These are phyloP conservation scores for Ploceus nigricollis DNA, from an alignment of 2,113 vertebrate genomes.

Conservation along the genomic window DNA sequence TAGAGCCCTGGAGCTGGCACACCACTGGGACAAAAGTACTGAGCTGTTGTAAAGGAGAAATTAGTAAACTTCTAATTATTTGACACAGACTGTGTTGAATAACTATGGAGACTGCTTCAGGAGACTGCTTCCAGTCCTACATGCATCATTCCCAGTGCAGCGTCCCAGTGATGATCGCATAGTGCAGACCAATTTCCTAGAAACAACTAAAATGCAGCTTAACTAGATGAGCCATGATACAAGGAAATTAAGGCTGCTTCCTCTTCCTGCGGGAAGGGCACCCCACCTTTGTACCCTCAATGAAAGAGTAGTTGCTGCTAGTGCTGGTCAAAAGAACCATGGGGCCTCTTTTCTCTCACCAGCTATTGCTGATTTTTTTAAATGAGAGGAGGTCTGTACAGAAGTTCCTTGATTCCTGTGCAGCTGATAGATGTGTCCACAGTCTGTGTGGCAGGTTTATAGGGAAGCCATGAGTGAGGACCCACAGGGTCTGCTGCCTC, in stretches of 20 bases:
- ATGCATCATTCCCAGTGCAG: not conserved
- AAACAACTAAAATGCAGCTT: not conserved
- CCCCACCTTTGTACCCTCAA: not conserved
- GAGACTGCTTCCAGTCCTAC: not conserved
- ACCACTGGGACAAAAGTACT: not conserved
- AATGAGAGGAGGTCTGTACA: not conserved
- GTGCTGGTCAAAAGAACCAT: not conserved
- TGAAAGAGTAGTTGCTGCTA: not conserved
- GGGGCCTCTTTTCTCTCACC: not conserved
- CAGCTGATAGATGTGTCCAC: not conserved
- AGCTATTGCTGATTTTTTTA: not conserved
- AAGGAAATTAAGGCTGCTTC: not conserved
- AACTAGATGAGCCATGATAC: not conserved
- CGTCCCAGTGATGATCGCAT: not conserved
- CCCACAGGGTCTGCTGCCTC: rapidly evolving
- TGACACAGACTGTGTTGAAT: not conserved
- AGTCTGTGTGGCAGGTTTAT: not conserved
- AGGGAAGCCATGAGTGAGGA: not conserved
- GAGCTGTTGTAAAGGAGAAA: not conserved
- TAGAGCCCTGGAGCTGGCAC: not conserved
- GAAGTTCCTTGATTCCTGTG: not conserved
- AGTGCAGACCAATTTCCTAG: not conserved
- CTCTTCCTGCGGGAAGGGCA: not conserved
- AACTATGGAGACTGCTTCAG: not conserved
- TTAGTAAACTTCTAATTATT: not conserved